Conservation (phyloP, 2,113 vertebrate species). For the Nothocercus nigrocapillus region DNA sequence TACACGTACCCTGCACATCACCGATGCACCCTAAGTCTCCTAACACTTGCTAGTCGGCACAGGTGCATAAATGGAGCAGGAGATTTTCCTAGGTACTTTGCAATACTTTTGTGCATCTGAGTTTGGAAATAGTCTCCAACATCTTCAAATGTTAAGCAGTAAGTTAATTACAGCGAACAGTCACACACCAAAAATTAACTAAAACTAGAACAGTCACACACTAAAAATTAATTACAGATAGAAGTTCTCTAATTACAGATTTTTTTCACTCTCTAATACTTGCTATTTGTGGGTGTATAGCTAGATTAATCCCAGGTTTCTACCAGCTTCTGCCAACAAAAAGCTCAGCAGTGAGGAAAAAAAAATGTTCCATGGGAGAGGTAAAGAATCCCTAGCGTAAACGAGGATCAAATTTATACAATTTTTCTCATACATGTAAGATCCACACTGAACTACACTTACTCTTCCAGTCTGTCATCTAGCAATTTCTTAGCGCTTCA, state of each 20-base stretch:
- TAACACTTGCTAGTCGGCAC: neutral
- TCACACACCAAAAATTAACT: neutral
- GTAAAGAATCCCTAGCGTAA: neutral
- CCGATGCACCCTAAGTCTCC: neutral
- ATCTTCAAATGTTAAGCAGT: neutral
- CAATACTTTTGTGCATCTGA: constrained; percentile 53
- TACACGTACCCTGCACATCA: neutral
- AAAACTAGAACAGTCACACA: no score
- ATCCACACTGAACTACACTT: neutral
- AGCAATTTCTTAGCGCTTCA: neutral
- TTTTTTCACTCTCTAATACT: neutral
- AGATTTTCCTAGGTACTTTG: neutral
- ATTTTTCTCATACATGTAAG: neutral
- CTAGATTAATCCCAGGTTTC: neutral
- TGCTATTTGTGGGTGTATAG: neutral
- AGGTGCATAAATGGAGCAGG: neutral
- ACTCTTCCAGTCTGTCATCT: neutral
- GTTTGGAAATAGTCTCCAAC: neutral
- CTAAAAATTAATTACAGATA: constrained; percentile 5
- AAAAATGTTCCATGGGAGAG: neutral
- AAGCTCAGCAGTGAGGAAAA: neutral
- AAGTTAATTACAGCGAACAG: neutral
- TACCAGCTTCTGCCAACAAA: neutral
- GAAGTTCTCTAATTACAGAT: neutral
- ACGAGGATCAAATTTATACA: neutral